These are phyloP conservation scores for Xiphorhynchus elegans DNA, from an alignment of 2,113 vertebrate genomes.

Conservation along the genomic window DNA sequence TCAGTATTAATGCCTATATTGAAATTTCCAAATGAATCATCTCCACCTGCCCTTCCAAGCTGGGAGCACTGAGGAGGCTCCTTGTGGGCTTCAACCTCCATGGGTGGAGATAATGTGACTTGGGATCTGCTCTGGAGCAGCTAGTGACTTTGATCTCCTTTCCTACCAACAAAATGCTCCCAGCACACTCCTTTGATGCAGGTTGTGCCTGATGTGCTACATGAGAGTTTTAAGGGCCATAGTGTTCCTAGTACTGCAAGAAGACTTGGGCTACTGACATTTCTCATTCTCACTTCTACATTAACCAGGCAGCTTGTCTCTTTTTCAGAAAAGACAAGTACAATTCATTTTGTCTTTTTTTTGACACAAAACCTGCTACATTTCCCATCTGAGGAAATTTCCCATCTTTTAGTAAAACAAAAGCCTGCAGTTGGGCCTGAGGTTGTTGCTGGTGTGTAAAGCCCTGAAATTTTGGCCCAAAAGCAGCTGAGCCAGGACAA, in stretches of 20 bases:
- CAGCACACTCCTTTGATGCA: background rate
- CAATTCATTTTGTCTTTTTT: background rate
- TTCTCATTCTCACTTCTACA: background rate
- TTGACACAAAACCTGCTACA: background rate
- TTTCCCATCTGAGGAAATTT: background rate
- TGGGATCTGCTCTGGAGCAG: background rate
- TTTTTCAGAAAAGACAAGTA: background rate
- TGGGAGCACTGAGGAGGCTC: background rate
- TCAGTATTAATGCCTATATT: background rate
- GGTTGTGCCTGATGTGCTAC: background rate
- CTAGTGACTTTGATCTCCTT: background rate
- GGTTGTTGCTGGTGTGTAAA: background rate
- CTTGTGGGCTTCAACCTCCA: background rate
- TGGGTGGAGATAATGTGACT: background rate
- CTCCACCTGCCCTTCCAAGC: background rate
- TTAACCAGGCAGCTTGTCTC: background rate
- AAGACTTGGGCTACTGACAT: background rate
- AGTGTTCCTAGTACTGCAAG: background rate
- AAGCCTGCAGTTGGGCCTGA: background rate
- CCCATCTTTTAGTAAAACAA: background rate
- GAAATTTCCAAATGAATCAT: slow-evolving; percentile 13
- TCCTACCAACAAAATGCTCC: background rate
- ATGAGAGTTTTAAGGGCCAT: background rate
- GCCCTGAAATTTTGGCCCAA: background rate
- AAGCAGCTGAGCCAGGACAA: background rate